Percentiles rank a stretch among this genome's conserved stretches.
Evolutionary conservation across 2,797 vertebrate genomes (phyloP).

Genomic region (Xiphophorus birchmanni): DNA sequence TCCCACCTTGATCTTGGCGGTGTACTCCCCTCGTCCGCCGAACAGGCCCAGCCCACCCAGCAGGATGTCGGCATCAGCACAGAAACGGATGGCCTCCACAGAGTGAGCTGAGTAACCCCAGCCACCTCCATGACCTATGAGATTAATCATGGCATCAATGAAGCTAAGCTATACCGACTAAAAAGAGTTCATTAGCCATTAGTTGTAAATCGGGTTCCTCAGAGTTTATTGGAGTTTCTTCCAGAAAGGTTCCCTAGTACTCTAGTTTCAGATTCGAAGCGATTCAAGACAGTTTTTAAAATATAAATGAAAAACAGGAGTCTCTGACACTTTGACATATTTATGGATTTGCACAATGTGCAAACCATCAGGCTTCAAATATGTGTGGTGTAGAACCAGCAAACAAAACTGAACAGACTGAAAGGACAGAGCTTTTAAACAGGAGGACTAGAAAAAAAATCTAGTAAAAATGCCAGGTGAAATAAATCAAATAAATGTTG

Average conservation of each 20-base stretch:
- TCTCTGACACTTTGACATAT: background rate
- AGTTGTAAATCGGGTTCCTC: background rate
- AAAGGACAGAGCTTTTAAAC: background rate
- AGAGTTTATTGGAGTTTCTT: background rate
- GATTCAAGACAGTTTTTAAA: background rate
- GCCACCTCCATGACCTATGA: conserved; percentile 95
- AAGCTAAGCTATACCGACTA: background rate
- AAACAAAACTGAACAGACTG: background rate
- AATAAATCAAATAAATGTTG: background rate
- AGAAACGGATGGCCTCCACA: conserved; percentile 98
- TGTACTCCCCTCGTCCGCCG: conserved; percentile 97
- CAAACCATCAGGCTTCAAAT: background rate
- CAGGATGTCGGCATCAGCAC: conserved; percentile 94
- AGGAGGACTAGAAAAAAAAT: background rate
- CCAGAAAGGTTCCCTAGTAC: too few relatives aligned
- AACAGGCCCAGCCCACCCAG: conserved; percentile 96
- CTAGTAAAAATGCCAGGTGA: background rate
- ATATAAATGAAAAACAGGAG: background rate
- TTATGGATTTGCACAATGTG: background rate
- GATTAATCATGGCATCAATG: conserved; percentile 26
- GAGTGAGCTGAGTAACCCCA: conserved; percentile 99
- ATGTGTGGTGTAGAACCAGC: background rate
- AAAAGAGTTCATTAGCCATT: conserved; percentile 5
- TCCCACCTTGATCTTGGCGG: conserved; percentile 97
- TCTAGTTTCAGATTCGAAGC: background rate